These are phyloP conservation scores for Stegodyphus mimosarum DNA, from an alignment of 1,140 invertebrate genomes.

Conservation along the genomic window DNA sequence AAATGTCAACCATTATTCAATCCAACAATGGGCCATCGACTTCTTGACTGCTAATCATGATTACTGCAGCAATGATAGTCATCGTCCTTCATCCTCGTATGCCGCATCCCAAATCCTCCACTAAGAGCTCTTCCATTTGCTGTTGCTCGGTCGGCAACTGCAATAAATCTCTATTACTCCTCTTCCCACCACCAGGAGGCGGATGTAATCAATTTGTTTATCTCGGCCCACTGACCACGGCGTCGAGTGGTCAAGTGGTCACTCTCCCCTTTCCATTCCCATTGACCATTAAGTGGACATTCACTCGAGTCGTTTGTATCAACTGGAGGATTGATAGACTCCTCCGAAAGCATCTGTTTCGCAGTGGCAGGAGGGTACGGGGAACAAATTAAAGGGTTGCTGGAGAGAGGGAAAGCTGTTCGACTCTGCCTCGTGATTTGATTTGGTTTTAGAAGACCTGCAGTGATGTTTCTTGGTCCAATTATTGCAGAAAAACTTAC, in stretches of 20 bases:
- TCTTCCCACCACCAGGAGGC: neutral
- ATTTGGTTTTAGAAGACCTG: no score
- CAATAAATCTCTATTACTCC: neutral
- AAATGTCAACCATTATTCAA: no score
- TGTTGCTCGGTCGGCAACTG: neutral
- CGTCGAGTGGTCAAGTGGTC: conserved; percentile 4
- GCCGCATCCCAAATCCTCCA: neutral
- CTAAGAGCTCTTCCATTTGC: neutral
- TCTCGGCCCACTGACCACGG: conserved; percentile 5
- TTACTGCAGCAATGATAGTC: no score
- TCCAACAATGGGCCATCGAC: no score
- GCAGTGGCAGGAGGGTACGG: neutral
- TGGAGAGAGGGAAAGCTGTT: neutral
- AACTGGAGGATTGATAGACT: neutral
- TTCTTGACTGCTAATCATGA: no score
- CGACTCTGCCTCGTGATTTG: no score
- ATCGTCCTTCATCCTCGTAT: no score
- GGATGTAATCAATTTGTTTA: conserved; percentile 9
- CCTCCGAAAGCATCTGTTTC: conserved; percentile 15
- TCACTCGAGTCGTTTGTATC: neutral
- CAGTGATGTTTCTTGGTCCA: no score
- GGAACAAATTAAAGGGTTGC: neutral
- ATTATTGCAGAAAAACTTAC: no score
- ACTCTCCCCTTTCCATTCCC: neutral
- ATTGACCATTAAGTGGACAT: neutral